These are phyloP conservation scores for Orthosia incerta DNA, from an alignment of 2,888 invertebrate genomes.

Conservation along the genomic window DNA sequence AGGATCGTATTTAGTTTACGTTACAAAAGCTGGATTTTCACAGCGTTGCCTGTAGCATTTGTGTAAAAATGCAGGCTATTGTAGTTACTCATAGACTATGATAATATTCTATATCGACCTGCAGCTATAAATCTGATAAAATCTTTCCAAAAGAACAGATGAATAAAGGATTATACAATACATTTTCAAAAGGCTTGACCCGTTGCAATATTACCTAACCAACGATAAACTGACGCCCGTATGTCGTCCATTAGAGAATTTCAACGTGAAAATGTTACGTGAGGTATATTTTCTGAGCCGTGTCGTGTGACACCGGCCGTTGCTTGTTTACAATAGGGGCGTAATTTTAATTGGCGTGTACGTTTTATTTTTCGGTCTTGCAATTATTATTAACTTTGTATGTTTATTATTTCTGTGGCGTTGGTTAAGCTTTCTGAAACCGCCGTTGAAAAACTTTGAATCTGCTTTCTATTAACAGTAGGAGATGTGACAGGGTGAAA, in stretches of 20 bases:
- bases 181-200: constrained; percentile 15
- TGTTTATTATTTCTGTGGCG: too few relatives aligned
- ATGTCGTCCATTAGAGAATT: constrained; percentile 38
- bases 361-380: too few relatives aligned
- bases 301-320: not conserved
- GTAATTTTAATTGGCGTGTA: constrained; percentile 32
- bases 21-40: not conserved
- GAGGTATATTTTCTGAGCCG: constrained; percentile 20
- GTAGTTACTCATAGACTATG: not conserved
- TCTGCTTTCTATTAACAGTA: too few relatives aligned
- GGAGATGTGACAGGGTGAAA: too few relatives aligned
- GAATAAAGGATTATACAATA: constrained; percentile 1
- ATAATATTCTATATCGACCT: too few relatives aligned
- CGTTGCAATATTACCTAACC: constrained; percentile 7
- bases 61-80: not conserved
- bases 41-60: not conserved
- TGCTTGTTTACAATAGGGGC: constrained; percentile 3
- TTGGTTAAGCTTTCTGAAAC: too few relatives aligned
- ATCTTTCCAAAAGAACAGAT: too few relatives aligned
- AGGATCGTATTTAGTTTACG: not conserved
- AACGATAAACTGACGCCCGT: constrained; percentile 21
- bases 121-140: too few relatives aligned
- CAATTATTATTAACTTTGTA: too few relatives aligned
- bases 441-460: too few relatives aligned
- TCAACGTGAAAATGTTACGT: constrained; percentile 25